Conservation (phyloP, 2,113 vertebrate genomes). For the Saccopteryx bilineata region DNA sequence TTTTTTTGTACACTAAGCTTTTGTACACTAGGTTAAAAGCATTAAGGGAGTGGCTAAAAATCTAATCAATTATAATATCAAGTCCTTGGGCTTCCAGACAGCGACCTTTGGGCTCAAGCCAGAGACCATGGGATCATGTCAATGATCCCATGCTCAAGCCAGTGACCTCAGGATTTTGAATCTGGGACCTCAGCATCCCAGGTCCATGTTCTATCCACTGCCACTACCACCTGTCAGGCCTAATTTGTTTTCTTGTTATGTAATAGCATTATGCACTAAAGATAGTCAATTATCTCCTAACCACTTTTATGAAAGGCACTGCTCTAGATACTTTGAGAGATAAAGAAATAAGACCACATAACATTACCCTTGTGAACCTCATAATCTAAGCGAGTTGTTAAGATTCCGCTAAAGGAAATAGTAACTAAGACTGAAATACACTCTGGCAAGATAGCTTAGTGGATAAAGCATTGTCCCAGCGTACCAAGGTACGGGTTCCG, state of each 20-base stretch:
- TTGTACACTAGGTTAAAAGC: background rate
- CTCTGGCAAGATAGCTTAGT: no score
- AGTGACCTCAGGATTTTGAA: no score
- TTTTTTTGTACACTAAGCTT: no score
- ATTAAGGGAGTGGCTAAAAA: constrained; percentile 6
- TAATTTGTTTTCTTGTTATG: background rate
- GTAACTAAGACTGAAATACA: no score
- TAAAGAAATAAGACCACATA: background rate
- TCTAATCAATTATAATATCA: background rate
- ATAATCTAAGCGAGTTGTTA: no score
- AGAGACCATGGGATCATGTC: no score
- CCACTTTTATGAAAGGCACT: background rate
- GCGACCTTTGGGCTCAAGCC: no score
- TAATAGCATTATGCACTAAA: background rate
- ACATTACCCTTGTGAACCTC: background rate
- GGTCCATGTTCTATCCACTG: no score
- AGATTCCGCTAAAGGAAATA: background rate
- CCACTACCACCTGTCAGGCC: background rate
- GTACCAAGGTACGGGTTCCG: no score
- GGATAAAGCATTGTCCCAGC: no score
- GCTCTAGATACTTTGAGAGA: background rate
- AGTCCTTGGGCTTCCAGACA: background rate
- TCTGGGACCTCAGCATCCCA: no score
- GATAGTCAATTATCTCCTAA: background rate
- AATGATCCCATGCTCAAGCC: no score